Base-by-base conservation (phyloP, 2,888 invertebrate genomes). In the Brachynemurus nebulosus region DNA sequence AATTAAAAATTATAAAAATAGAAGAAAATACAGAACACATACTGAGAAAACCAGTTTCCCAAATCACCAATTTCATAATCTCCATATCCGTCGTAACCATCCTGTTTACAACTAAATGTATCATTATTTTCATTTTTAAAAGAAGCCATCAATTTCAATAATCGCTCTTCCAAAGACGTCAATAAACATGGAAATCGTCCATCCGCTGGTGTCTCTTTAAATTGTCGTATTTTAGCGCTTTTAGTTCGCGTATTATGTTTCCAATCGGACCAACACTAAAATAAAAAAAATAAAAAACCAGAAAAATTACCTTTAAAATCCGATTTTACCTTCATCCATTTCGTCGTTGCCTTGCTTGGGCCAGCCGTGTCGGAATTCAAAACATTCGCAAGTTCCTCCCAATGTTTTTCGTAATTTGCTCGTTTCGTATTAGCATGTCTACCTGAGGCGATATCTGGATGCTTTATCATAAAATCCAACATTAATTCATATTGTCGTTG, bases 211-310 rank as follows among this genome's bases (percentile, higher is more conserved):
- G 37, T 37, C 12, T 37, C 37, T 37, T 37, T 37, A 19, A 37
- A 37, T 19, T 37, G 37, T 2, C 37, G 37, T 37, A 37, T 37
- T 37, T 37, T 37, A 12, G 37, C 37, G 20, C 37, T 37, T 18
- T 37, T 37, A 9, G 37, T 37, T 8, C 37, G 18, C 16, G 37
- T 37, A 19, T 37, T 37, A 9, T 37, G 37, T 18, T 37, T 37
- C 37, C 37, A 37, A 37, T 37, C 37, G n/a, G 37, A 37, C 37
- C 37, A 37, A 37, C 37, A 37, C 37, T 37, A 20, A 6, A 37
- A 37, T 17, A n/a, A n/a, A n/a, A n/a, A n/a, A n/a, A n/a, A n/a
- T n/a, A n/a, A n/a, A n/a, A n/a, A n/a, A n/a, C n/a, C n/a, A n/a
- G n/a, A n/a, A n/a, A n/a, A n/a, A n/a, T n/a, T n/a, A n/a, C n/a